Base-by-base conservation (phyloP, 2,888 invertebrate genomes). In the Aporophyla lueneburgensis region DNA sequence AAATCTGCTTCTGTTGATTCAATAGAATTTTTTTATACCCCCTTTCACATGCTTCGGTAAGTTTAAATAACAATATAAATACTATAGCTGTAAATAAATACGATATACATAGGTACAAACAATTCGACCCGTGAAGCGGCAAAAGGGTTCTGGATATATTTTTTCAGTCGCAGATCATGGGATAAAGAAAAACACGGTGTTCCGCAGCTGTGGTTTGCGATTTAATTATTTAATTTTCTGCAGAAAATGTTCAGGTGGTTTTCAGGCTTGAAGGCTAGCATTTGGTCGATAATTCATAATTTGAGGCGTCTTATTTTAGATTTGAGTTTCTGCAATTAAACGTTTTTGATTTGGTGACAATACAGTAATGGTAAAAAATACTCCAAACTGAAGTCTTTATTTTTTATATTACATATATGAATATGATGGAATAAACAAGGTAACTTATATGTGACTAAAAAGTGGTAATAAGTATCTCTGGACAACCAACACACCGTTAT, bases 1-100 rank as follows among this genome's bases (percentile, higher is more conserved):
- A 95, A 96, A 96, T 95, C 94, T 94, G 87, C 89, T 86, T 89
- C 87, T 83, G 88, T 90, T 94, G 92, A 93, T 94, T 94, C 93
- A 92, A 95, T 94, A 93, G 93, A 93, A 80, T 93, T 93, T 95
- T 94, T 93, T 83, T 87, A 71, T 91, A 87, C 88, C 89, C 89
- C 79, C 80, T 78, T 86, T 85, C 89, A 86, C 87, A 89, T 89
- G 87, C 87, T 88, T 88, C 83, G 86, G 87, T 75, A 91, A 79
- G 91, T 90, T 92, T 91, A 88, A 89, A 89, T 89, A 92, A 92
- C 91, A 92, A 92, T 93, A 91, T 92, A 93, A 91, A 93, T 88
- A 87, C 81, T 79, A 86, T 68, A 85, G 53, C 69, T 33, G 21
- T 76, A 84, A 74, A 84, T 56, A 71, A 12, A 54, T 63, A 61